Base-by-base conservation (phyloP, 2,888 invertebrate genomes). In the Hirtodrosophila alboralis region DNA sequence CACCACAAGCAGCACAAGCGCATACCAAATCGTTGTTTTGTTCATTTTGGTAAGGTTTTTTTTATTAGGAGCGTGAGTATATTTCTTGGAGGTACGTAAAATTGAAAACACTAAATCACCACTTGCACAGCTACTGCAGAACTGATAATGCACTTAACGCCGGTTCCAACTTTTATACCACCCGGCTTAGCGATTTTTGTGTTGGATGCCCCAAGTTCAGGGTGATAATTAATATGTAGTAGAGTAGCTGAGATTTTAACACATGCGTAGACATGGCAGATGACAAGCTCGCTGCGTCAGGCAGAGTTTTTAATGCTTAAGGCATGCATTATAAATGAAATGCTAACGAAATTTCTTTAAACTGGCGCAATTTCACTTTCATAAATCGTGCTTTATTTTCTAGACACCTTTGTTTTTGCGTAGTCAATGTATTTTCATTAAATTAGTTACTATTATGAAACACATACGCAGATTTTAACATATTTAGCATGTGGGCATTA, bases 321-420 rank as follows among this genome's bases (percentile, higher is more conserved):
- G 59, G 54, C 86, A 84, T 81, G 84, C 86, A 75, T 79, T 70
- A 68, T 26, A 59, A 47, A 57, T 63, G 65, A 74, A 58, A 70
- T 66, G 75, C 56, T 74, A 77, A 78, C 75, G 41, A 85, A 85
- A 83, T 80, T 83, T 84, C 83, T 79, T 68, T 59, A 71, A 71
- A 61, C 65, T 73, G 30, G 67, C 77, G 64, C 79, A 86, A 75
- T 84, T 84, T 84, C 87, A 79, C 84, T 84, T 86, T 84, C 84
- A 48, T 51, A 62, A 81, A 36, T 79, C 79, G 79, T 79, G 79
- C 48, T 38, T 44, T 33, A 43, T 68, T 74, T 84, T 75, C 81
- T 67, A 60, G 45, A 12, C 52, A 33, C 53, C 49, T 63, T 78
- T 71, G 54, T 56, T 59, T 68, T 57, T 60, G 51, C 36, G 49